phyloP scores from a whole-genome alignment of 2,113 vertebrate genomes.

The Carettochelys insculpta region DNA sequence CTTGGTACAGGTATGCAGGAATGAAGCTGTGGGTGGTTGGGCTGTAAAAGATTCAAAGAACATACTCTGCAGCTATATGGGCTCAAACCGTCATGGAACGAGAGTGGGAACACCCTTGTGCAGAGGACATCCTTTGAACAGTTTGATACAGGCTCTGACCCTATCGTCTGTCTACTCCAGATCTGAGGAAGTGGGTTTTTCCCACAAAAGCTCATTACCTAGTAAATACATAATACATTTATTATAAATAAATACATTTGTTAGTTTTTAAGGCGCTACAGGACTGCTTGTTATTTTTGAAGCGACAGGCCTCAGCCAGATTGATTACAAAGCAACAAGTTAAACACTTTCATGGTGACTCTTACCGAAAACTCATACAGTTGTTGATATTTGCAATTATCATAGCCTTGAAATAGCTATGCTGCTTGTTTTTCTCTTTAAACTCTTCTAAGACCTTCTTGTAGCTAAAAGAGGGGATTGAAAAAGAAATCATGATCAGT shows the following conservation, averaged over 20 bases:
- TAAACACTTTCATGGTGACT: background rate
- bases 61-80: background rate
- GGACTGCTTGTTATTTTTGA: too few relatives aligned
- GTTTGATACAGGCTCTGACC: background rate
- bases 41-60: background rate
- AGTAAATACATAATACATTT: too few relatives aligned
- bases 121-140: background rate
- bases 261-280: too few relatives aligned
- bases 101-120: too few relatives aligned
- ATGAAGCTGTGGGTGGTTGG: background rate
- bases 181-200: too few relatives aligned
- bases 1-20: background rate
- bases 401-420: conserved; percentile 68
- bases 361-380: conserved; percentile 86
- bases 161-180: too few relatives aligned
- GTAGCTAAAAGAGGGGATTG: conserved; percentile 76
- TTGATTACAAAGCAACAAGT: background rate
- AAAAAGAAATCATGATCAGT: background rate
- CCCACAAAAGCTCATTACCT: too few relatives aligned
- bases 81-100: background rate
- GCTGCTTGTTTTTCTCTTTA: conserved; percentile 73
- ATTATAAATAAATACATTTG: too few relatives aligned
- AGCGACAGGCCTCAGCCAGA: rapidly evolving
- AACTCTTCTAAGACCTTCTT: conserved; percentile 78
- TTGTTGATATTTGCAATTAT: conserved; percentile 85